Evolutionary conservation across 2,888 invertebrate species (phyloP).

Genomic region (Eristalinus sepulchralis): DNA sequence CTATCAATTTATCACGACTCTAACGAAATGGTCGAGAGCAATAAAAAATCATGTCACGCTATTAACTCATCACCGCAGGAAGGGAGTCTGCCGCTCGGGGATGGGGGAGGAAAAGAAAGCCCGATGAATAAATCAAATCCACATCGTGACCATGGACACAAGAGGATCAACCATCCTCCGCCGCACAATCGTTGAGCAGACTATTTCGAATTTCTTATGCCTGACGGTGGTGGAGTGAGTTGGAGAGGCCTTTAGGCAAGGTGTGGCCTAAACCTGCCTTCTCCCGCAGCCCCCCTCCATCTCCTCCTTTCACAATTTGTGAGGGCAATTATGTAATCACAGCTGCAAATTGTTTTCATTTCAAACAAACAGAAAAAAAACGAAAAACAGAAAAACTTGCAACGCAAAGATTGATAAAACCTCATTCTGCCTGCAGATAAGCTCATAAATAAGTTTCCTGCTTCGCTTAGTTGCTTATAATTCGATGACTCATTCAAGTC

Average conservation of each 20-base stretch:
- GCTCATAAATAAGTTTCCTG: constrained; percentile 54
- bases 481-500: constrained; percentile 45
- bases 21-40: constrained; percentile 25
- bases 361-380: constrained; percentile 27
- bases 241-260: constrained; percentile 41
- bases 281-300: neutral
- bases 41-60: constrained; percentile 71
- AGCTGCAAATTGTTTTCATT: constrained; percentile 53
- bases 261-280: constrained; percentile 38
- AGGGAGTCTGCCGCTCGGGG: constrained; percentile 22
- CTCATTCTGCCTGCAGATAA: constrained; percentile 54
- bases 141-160: constrained; percentile 44
- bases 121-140: neutral
- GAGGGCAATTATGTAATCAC: constrained; percentile 62
- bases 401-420: constrained; percentile 57
- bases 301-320: constrained; percentile 41
- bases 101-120: neutral
- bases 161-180: constrained; percentile 19
- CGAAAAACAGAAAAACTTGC: neutral
- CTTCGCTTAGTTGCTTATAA: constrained; percentile 38
- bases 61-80: constrained; percentile 62
- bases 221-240: too few species aligned
- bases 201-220: constrained; percentile 28
- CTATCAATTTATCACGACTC: constrained; percentile 62
- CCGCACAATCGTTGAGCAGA: constrained; percentile 46